phyloP scores from a whole-genome alignment of 2,888 invertebrate species.

The Tricholauxania praeusta region DNA sequence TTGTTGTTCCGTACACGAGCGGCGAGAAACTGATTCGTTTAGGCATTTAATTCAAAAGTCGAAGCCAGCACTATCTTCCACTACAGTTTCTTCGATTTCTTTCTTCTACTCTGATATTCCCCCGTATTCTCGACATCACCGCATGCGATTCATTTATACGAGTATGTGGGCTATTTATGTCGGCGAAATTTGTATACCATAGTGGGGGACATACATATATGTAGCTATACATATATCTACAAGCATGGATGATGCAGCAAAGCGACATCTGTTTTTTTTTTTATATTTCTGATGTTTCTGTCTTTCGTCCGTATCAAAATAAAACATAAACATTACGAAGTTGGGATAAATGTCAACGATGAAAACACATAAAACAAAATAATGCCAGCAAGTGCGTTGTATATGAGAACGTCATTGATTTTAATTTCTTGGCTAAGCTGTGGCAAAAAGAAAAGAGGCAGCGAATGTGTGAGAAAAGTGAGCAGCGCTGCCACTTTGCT shows the following conservation, averaged over 20 bases:
- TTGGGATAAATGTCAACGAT: background rate
- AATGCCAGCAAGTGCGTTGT: background rate
- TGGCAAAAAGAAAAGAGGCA: too few species aligned
- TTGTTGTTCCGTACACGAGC: slow-evolving; percentile 56
- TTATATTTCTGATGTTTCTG: background rate
- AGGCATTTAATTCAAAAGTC: slow-evolving; percentile 42
- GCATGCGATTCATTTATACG: background rate
- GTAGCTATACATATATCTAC: too few species aligned
- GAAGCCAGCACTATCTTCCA: slow-evolving; percentile 5
- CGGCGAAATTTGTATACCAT: too few species aligned
- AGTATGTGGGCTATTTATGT: too few species aligned
- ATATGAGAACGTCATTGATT: slow-evolving; percentile 9
- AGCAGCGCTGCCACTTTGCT: too few species aligned
- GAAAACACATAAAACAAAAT: slow-evolving; percentile 11
- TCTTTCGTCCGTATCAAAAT: slow-evolving; percentile 10
- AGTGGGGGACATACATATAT: too few species aligned
- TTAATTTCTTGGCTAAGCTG: too few species aligned
- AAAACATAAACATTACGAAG: slow-evolving; percentile 10
- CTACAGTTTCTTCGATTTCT: slow-evolving; percentile 2
- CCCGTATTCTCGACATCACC: background rate
- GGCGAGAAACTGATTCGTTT: slow-evolving; percentile 55
- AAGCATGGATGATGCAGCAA: background rate
- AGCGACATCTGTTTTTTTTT: slow-evolving; percentile 7
- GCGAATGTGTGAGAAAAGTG: too few species aligned
- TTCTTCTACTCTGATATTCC: background rate